Evolutionary conservation across 2,797 vertebrate species (phyloP), one percentile per base, ranked within the genome.

Genomic region (Hippopotamyrus pictus): DNA sequence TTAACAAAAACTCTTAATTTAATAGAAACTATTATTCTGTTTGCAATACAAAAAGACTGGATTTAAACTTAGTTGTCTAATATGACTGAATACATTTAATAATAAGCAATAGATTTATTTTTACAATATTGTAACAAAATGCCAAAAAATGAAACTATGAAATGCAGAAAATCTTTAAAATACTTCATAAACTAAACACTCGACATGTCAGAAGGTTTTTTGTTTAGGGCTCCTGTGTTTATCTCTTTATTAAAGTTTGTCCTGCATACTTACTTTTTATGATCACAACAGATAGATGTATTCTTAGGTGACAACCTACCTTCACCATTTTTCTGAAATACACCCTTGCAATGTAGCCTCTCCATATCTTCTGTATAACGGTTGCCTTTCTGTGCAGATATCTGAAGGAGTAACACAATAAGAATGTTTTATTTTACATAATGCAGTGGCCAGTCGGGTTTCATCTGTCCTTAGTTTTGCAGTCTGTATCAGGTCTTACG

Each of bases 281-380:
- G 37, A 83, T 84, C 8, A 50, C 44, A 46, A 25, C 44, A 84
- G 44, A 84, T n/a, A 84, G 22, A 84, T 69, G 89, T 22, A 90
- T 90, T 87, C 22, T 33, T 29, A 57, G 86, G 3, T 65, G 53
- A 65, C 37, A 93, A 91, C 96, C 95, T 98, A 99, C 98, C 98
- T 98, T 94, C 92, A 97, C 94, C 94, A 95, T 94, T 94, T 95
- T 93, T 94, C 95, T 96, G 95, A 96, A 97, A 86, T 85, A 85
- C 93, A 94, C 96, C 94, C 96, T 97, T 94, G 96, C 95, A 91
- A 87, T 93, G 95, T 97, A 98, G 92, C 97, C 96, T 90, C 97
- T 95, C 98, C 98, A 99, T 92, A 93, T 95, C 94, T 97, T 99
- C 95, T 99, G 98, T 93, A 99, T 97, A 92, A 94, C 83, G 91